Base-by-base conservation (phyloP, 2,797 vertebrate species). In the Scolopax bukidnonensis region DNA sequence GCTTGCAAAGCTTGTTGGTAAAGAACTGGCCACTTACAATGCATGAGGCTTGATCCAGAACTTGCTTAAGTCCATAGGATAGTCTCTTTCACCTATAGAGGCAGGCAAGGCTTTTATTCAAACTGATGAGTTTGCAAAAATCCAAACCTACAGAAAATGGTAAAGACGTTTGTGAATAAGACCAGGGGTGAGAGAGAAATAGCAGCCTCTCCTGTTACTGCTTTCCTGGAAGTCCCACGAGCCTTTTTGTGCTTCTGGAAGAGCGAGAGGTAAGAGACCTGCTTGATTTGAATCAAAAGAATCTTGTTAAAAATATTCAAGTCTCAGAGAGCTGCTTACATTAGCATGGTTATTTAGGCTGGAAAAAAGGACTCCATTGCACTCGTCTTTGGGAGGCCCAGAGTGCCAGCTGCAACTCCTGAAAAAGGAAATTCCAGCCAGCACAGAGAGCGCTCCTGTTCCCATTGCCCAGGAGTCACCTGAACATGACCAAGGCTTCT, bases 361-460 rank as follows among this genome's bases (percentile, higher is more conserved):
- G 87, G 91, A 82, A 93, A 95, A 86, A 95, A 87, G 47, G 63
- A 53, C 91, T 87, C 86, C 40, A 65, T 60, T 91, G 70, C 87
- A 71, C 41, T 71, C 19, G 0, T 80, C 83, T 76, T 69, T n/a
- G 36, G 82, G 91, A 83, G 84, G 64, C 64, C 51, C 56, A 23
- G 87, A 85, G 68, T 74, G 60, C 92, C 87, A 94, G 92, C 86
- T 90, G 86, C 84, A 89, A 7, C 67, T 84, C 36, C 75, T 68
- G 89, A 50, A 56, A 57, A 87, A 91, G 92, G 82, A 94, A 96
- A 94, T 94, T 95, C 94, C 87, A 94, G 51, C 24, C 67, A 76
- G 67, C 61, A 92, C 92, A 95, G 91, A 90, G 73, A 65, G 41
- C 0, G 3, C 82, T 84, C 79, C 94, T 95, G 84, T 96, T 95